Base-by-base conservation (phyloP, 2,888 invertebrate species). In the Spodoptera picta region DNA sequence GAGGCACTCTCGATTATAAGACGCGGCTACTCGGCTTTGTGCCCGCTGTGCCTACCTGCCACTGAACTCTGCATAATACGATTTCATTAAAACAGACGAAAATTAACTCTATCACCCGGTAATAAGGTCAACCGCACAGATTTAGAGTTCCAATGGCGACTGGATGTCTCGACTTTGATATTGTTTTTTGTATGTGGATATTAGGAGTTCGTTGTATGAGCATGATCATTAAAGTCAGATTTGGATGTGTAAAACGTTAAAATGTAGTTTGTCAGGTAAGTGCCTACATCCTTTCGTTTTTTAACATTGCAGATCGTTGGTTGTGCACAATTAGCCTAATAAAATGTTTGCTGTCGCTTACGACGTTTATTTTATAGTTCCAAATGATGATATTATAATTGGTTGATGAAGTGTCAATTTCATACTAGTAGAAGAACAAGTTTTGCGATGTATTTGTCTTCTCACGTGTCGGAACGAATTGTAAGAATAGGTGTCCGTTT, bases 1-100 rank as follows among this genome's bases (percentile, higher is more conserved):
- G 89, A 88, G 91, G 90, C 90, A 90, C 89, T 90, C 91, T 93
- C 92, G 91, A 92, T 94, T 92, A 93, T 90, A 90, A 87, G 87
- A 85, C 82, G 79, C 87, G 89, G 92, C 93, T 94, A 92, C 94
- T 81, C 89, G 91, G 90, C 92, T 93, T 92, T 92, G 92, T 90
- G 81, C 81, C 82, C 83, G 85, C 82, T 83, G 83, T 87, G 87
- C 87, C 83, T 87, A 87, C 87, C 87, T 86, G 85, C 79, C 82
- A 76, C 73, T 79, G 74, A 77, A 81, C 77, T 81, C 80, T 80
- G 73, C 51, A 73, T 73, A 58, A 78, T 74, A 82, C 59, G 76
- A 77, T 69, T 79, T 72, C 79, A 64, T 57, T 50, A 75, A 75
- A 75, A 74, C 79, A 81, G 79, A 66, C 82, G 27, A 88, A 86